Evolutionary conservation across 2,888 invertebrate species (phyloP).

Genomic region (Diarsia brunnea): DNA sequence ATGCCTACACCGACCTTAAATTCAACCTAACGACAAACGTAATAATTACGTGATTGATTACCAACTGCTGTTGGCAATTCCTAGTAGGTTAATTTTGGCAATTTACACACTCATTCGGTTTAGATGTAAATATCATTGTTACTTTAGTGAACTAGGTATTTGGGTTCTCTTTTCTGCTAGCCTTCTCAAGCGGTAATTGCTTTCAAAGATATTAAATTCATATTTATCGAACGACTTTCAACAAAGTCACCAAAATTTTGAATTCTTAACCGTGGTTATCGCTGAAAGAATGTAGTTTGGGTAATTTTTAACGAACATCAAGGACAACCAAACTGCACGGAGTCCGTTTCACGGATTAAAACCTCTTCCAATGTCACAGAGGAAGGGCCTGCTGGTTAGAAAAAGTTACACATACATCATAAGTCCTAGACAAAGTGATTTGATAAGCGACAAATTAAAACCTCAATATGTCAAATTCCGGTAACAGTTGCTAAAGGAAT

Average conservation of each 20-base stretch:
- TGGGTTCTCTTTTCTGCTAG: not conserved
- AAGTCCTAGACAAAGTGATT: not conserved
- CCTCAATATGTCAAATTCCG: not conserved
- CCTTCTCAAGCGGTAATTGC: not conserved
- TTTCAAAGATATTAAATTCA: not conserved
- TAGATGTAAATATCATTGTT: not conserved
- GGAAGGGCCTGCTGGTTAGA: not conserved
- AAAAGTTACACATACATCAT: too few relatives aligned
- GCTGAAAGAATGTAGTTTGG: not conserved
- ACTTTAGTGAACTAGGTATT: not conserved
- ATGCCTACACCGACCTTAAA: slow-evolving; percentile 7
- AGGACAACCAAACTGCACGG: not conserved
- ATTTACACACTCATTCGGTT: not conserved
- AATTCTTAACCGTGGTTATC: not conserved
- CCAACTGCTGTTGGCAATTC: not conserved
- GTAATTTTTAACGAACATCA: not conserved
- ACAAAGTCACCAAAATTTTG: not conserved
- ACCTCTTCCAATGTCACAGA: not conserved
- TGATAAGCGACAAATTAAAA: not conserved
- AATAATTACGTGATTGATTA: not conserved
- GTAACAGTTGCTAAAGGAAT: not conserved
- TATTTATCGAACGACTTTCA: not conserved
- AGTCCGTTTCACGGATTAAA: not conserved
- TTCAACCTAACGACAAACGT: not conserved
- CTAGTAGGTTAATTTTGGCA: not conserved